phyloP scores from a whole-genome alignment of 2,113 vertebrate species.

The Platichthys flesus region DNA sequence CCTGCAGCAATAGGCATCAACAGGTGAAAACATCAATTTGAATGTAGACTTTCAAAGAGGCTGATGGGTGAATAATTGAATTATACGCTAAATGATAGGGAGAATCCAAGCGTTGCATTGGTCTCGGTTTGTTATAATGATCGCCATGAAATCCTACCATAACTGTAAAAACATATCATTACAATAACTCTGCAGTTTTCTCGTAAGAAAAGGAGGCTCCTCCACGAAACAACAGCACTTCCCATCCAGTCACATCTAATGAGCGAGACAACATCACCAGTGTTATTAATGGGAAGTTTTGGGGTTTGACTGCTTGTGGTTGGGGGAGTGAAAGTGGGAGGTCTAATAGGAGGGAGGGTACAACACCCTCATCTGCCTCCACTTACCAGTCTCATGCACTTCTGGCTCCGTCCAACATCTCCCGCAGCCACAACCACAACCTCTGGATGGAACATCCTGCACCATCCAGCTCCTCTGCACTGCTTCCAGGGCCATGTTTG shows the following conservation, averaged over 20 bases:
- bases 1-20: not conserved
- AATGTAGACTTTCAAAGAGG: not conserved
- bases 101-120: not conserved
- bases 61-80: not conserved
- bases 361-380: slow-evolving; percentile 68
- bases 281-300: slow-evolving; percentile 49
- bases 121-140: not conserved
- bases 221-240: slow-evolving; percentile 1
- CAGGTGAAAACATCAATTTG: not conserved
- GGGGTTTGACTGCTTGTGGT: slow-evolving; percentile 62
- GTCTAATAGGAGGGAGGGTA: slow-evolving; percentile 59
- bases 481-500: slow-evolving; percentile 54
- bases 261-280: slow-evolving; percentile 22
- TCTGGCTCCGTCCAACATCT: slow-evolving; percentile 56
- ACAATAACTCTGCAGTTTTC: not conserved
- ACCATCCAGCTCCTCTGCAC: slow-evolving; percentile 42
- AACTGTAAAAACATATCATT: slow-evolving; percentile 15
- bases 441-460: slow-evolving; percentile 61
- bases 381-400: slow-evolving; percentile 69
- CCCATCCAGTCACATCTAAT: slow-evolving; percentile 11
- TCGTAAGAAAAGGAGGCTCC: not conserved
- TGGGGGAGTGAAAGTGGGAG: slow-evolving; percentile 64
- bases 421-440: slow-evolving; percentile 68
- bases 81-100: not conserved
- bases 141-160: slow-evolving; percentile 7